Evolutionary conservation across 2,888 invertebrate species (phyloP).

Genomic region (Encarsia formosa): DNA sequence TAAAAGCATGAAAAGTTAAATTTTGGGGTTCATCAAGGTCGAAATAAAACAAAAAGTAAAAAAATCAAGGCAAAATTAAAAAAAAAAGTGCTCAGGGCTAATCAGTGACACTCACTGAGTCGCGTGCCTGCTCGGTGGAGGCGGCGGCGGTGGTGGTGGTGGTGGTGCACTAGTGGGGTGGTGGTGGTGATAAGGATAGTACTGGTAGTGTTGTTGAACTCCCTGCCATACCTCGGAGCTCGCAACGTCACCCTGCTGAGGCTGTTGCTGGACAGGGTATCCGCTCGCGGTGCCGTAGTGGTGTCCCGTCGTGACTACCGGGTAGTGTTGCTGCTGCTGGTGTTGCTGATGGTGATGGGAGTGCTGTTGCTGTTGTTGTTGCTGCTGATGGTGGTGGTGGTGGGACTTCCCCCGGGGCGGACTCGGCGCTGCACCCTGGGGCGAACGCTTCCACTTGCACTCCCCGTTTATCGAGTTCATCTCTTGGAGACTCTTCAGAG

Average conservation of each 20-base stretch:
- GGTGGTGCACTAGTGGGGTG: conserved; percentile 57
- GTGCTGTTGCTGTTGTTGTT: conserved; percentile 38
- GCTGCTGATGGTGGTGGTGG: conserved; percentile 40
- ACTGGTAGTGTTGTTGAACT: conserved; percentile 59
- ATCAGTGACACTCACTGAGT: conserved; percentile 58
- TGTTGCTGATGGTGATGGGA: conserved; percentile 41
- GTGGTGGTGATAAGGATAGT: conserved; percentile 64
- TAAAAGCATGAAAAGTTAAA: background rate
- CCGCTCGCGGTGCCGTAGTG: conserved; percentile 38
- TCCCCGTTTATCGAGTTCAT: conserved; percentile 53
- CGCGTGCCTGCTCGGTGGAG: conserved; percentile 53
- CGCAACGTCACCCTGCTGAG: conserved; percentile 39
- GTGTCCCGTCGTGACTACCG: conserved; percentile 44
- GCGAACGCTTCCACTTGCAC: conserved; percentile 54
- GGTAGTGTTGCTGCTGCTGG: conserved; percentile 43
- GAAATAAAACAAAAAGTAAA: background rate
- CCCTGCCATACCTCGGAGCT: conserved; percentile 63
- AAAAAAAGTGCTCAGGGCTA: conserved; percentile 30
- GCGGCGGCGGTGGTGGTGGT: conserved; percentile 57
- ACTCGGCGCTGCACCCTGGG: conserved; percentile 40
- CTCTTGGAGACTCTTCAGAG: conserved; percentile 53
- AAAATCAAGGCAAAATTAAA: background rate
- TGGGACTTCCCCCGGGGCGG: conserved; percentile 45
- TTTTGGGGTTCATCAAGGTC: background rate
- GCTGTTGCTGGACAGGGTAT: conserved; percentile 40